Base-by-base conservation (phyloP, 2,113 vertebrate genomes). In the Cyprinodon tularosa region DNA sequence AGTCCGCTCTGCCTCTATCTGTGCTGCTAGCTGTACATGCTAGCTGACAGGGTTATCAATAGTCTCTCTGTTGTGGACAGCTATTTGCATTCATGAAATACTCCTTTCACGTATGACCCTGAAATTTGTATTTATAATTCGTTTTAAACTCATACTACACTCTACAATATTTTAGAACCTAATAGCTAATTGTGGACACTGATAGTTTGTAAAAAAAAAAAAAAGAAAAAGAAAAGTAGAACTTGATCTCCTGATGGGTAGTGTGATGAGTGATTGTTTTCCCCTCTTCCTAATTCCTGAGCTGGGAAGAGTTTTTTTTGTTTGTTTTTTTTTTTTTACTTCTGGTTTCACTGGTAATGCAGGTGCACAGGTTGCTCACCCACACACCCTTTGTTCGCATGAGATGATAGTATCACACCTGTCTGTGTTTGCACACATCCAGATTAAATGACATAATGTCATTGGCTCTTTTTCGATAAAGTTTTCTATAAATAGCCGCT, bases 11-110 rank as follows among this genome's bases (percentile, higher is more conserved):
- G 62, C n/a, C 59, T 62, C 66, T 84, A 42, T 78, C 39, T 81
- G 71, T 81, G 81, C 77, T 82, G 78, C 80, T 92, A 91, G 84
- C 90, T 80, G 20, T 60, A 63, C 1, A 11, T 70, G 86, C 83
- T 91, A 92, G 86, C 78, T 82, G 78, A 73, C 65, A 50, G 17
- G 50, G 42, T 77, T 86, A 80, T 82, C 66, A 81, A 65, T 78
- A 84, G 74, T 47, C 8, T 38, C 48, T 59, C 50, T 72, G 65
- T 81, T 4, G 29, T 48, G 22, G 60, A 62, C 76, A 71, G 45
- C 39, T 5, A 45, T 29, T 57, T 20, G 50, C 20, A 1, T n/a
- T 57, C n/a, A 57, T 57, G 17, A 57, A 57, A 57, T 7, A 20
- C 50, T 57, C 50, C 17, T n/a, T 59, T 29, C 14, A 20, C 11